Base-by-base conservation (phyloP, 2,888 invertebrate species). In the Oligia fasciuncula region DNA sequence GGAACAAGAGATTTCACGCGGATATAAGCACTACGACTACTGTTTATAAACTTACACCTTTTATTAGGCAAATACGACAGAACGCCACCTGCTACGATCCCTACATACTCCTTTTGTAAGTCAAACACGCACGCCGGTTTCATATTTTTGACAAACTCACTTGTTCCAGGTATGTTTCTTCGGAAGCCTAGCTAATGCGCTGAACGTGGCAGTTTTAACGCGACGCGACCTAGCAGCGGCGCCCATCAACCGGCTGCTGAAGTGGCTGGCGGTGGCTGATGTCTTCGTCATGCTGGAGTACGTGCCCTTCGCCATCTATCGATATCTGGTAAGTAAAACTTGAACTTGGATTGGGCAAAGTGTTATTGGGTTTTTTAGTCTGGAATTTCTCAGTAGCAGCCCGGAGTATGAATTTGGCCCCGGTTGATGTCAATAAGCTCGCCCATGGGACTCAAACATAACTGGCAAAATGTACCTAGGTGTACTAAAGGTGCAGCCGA, bases 221-320 rank as follows among this genome's bases (percentile, higher is more conserved):
- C 97, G 98, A 73, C 98, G 98, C 81, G 98, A 98, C 92, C 97
- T 99, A 97, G 97, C 98, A 29, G 97, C 97, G 77, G 98, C 99
- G 0, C 98, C 99, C 2, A 99, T 99, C 88, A 99, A 99, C 94
- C 97, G 98, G 66, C 98, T 99, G 76, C 97, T 99, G 71, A 98
- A 98, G 85, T 98, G 98, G 94, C 94, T 99, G 77, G 99, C 99
- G 0, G 98, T 98, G 0, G 98, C 99, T 0, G 99, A 99, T 93
- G 98, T 99, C 95, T 97, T 99, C 87, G 98, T 99, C n/a, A 99
- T 99, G 98, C 94, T 99, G 94, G 98, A 99, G 90, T 97, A 97
- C 81, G 95, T 97, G 68, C 97, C 97, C 29, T 97, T 97, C 87
- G 95, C 95, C 4, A 90, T 95, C 73, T 97, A 97, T 84, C 93